Evolutionary conservation across 2,888 invertebrate species (phyloP).

Genomic region (Leucozona laternaria): DNA sequence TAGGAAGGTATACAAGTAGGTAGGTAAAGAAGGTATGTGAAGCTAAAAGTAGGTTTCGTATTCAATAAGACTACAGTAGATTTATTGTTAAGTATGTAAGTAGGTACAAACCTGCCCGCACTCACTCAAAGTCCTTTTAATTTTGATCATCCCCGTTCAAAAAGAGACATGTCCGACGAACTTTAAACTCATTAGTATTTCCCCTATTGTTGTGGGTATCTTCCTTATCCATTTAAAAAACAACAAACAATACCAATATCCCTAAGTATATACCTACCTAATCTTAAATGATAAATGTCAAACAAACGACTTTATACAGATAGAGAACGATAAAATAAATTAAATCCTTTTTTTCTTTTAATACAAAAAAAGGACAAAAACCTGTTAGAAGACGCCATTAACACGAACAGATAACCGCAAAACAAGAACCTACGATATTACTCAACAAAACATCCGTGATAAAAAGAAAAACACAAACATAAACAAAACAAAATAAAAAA

Average conservation of each 20-base stretch:
- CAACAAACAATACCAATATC: conserved; percentile 24
- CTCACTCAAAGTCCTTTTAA: not conserved
- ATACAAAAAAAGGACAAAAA: conserved; percentile 43
- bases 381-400: conserved; percentile 55
- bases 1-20: too few relatives aligned
- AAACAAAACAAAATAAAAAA: conserved; percentile 17
- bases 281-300: conserved; percentile 36
- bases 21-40: too few relatives aligned
- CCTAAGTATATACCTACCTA: not conserved
- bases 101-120: not conserved
- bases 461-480: conserved; percentile 38
- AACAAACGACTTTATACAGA: conserved; percentile 36
- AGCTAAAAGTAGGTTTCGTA: too few relatives aligned
- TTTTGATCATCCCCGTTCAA: not conserved
- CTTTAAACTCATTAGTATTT: conserved; percentile 49
- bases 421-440: conserved; percentile 58
- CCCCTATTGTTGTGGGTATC: not conserved
- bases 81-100: not conserved
- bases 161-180: conserved; percentile 22
- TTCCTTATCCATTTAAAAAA: not conserved
- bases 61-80: too few relatives aligned
- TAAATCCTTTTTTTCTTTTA: conserved; percentile 28
- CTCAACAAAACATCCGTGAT: conserved; percentile 42
- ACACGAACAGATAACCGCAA: conserved; percentile 73
- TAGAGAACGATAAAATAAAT: conserved; percentile 43